Percentiles rank a stretch among this genome's conserved stretches.
Conservation (phyloP, 92 coral and sea anemone genomes). For the Porites evermanni region DNA sequence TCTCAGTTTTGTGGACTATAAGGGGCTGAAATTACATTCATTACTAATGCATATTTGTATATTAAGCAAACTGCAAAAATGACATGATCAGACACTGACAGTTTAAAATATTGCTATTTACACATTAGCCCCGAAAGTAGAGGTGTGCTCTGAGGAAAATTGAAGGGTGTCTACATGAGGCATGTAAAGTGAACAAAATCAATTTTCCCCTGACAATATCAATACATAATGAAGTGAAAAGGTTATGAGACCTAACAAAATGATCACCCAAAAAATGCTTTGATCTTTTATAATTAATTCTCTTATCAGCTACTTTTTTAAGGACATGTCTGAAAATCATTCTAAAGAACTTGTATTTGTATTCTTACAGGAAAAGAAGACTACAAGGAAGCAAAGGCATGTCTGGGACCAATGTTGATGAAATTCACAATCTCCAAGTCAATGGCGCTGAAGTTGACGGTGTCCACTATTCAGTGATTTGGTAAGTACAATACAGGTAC, state of each 20-base stretch:
- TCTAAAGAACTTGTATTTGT: neutral
- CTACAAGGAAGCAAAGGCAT: slow-evolving; percentile 30
- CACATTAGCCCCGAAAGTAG: too few relatives aligned
- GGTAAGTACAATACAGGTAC: slow-evolving; percentile 8
- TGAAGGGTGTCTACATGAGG: too few relatives aligned
- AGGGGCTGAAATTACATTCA: neutral
- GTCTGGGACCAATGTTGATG: slow-evolving; percentile 14
- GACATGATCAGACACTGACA: too few relatives aligned
- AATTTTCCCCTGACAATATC: too few relatives aligned
- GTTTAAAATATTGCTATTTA: too few relatives aligned
- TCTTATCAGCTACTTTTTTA: too few relatives aligned
- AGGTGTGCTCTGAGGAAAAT: too few relatives aligned
- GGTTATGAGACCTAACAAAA: too few relatives aligned
- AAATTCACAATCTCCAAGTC: neutral
- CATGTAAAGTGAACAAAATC: too few relatives aligned
- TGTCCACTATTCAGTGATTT: slow-evolving; percentile 18
- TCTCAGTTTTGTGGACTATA: neutral
- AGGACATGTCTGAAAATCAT: neutral
- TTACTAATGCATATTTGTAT: too few relatives aligned
- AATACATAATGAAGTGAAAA: too few relatives aligned
- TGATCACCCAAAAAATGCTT: too few relatives aligned
- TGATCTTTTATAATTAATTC: neutral
- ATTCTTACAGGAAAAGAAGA: slow-evolving; percentile 24
- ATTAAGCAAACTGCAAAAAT: neutral
- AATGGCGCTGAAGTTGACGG: slow-evolving; percentile 28